phyloP scores from a whole-genome alignment of 1,140 invertebrate genomes.

The Caerostris darwini region DNA sequence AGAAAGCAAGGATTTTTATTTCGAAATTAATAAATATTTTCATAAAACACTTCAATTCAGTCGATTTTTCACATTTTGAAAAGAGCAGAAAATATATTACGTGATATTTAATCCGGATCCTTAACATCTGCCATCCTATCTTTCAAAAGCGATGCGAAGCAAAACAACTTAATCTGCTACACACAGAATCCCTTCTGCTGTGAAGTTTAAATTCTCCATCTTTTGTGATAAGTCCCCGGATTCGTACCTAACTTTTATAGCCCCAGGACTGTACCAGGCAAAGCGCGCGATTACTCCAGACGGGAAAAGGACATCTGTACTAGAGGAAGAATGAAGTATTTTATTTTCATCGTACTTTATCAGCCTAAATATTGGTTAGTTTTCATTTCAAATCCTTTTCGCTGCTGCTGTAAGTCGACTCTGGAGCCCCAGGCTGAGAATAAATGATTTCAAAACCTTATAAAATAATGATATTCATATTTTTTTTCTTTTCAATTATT shows the following conservation, averaged over 20 bases:
- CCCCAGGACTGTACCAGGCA: not conserved
- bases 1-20: not conserved
- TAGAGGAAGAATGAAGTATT: not conserved
- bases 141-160: slow-evolving; percentile 24
- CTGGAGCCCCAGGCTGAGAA: slow-evolving; percentile 40
- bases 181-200: not conserved
- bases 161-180: not conserved
- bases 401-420: not conserved
- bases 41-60: not conserved
- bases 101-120: not conserved
- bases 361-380: slow-evolving; percentile 36
- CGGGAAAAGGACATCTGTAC: slow-evolving; percentile 32
- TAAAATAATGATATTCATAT: slow-evolving; percentile 66
- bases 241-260: slow-evolving; percentile 14
- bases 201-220: slow-evolving; percentile 17
- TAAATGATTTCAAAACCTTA: slow-evolving; percentile 66
- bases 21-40: slow-evolving; percentile 7
- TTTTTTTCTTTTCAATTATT: not conserved
- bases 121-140: slow-evolving; percentile 2
- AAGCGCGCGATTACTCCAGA: not conserved
- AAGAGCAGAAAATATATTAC: not conserved
- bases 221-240: slow-evolving; percentile 33
- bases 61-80: not conserved
- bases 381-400: slow-evolving; percentile 27
- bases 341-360: slow-evolving; percentile 45